These are phyloP conservation scores for Calameuta pallipes DNA, from an alignment of 2,888 invertebrate genomes.

Conservation along the genomic window DNA sequence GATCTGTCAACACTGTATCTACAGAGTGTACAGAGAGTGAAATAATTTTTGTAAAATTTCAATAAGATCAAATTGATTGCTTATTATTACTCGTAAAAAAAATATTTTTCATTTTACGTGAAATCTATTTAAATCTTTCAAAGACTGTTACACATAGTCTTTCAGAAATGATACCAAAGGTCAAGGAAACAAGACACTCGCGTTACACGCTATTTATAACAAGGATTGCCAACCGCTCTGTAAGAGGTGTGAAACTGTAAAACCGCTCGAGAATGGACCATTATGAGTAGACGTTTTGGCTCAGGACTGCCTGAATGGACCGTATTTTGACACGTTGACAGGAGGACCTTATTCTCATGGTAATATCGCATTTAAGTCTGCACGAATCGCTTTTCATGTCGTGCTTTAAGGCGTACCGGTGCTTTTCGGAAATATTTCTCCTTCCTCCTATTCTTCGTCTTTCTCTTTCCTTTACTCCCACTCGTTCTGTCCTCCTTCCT, in stretches of 20 bases:
- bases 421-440: background rate
- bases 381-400: background rate
- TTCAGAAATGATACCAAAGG: background rate
- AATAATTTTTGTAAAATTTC: background rate
- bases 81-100: too few relatives aligned
- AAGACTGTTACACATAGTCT: background rate
- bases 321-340: constrained; percentile 48
- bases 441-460: background rate
- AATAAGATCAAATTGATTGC: too few relatives aligned
- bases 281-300: background rate
- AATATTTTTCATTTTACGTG: background rate
- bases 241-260: background rate
- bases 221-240: background rate
- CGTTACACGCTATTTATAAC: background rate
- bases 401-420: background rate
- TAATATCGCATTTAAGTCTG: constrained; percentile 25
- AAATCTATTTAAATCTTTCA: background rate
- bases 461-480: background rate
- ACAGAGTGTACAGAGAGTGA: too few relatives aligned
- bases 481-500: background rate
- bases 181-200: background rate
- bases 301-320: constrained; percentile 17
- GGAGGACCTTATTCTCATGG: constrained; percentile 42
- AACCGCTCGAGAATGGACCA: background rate
- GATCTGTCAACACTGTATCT: too few relatives aligned